Evolutionary conservation across 2,797 vertebrate genomes (phyloP).

Genomic region (Notamacropus eugenii): DNA sequence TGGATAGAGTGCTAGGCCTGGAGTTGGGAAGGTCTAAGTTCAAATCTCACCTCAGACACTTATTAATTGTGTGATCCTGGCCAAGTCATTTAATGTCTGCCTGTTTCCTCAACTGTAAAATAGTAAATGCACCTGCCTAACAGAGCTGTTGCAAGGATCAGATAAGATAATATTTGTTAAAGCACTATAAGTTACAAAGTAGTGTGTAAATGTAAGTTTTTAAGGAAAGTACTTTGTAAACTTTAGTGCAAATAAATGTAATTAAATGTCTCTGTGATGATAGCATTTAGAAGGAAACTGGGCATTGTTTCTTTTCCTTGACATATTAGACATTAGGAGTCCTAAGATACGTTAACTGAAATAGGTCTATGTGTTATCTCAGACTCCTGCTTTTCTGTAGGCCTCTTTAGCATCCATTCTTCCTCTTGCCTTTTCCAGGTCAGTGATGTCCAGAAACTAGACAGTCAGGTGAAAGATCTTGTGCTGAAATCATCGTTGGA

Average conservation of each 20-base stretch:
- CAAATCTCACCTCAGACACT: not conserved
- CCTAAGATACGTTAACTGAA: not conserved
- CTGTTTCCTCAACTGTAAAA: not conserved
- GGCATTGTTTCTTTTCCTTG: not conserved
- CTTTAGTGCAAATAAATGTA: not conserved
- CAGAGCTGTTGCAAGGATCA: not conserved
- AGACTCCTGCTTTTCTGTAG: not conserved
- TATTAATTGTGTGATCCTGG: not conserved
- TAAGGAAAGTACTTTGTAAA: not conserved
- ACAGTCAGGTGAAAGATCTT: slow-evolving; percentile 95
- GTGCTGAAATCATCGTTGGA: slow-evolving; percentile 94
- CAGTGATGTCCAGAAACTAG: slow-evolving; percentile 96
- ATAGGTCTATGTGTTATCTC: not conserved
- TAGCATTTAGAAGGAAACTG: not conserved
- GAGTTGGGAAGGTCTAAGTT: not conserved
- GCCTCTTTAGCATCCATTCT: slow-evolving; percentile 6
- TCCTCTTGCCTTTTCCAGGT: slow-evolving; percentile 87
- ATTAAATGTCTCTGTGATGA: not conserved
- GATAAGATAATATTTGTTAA: not conserved
- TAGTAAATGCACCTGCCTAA: not conserved
- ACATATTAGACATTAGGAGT: not conserved
- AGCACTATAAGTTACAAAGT: not conserved
- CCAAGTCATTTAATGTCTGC: not conserved
- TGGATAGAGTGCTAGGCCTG: not conserved
- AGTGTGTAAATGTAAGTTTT: not conserved